phyloP scores from a whole-genome alignment of 1,140 invertebrate species.

The Drosophila athabasca region DNA sequence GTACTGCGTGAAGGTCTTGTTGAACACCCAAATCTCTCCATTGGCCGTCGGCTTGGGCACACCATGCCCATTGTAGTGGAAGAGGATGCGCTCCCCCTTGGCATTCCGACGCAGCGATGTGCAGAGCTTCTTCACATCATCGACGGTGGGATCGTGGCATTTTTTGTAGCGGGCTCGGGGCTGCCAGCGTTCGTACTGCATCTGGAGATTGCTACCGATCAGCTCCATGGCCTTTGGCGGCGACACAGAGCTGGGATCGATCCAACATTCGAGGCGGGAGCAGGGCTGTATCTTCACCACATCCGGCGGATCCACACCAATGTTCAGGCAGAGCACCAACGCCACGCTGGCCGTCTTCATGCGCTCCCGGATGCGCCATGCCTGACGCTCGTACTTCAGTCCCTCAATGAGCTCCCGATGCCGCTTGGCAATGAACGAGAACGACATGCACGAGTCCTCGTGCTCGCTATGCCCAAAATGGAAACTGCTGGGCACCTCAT shows the following conservation, averaged over 20 bases:
- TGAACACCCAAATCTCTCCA: constrained; percentile 99
- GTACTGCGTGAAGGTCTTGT: constrained; percentile 99
- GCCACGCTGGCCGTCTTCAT: constrained; percentile 99
- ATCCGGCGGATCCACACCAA: constrained; percentile 99
- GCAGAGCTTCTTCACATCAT: constrained; percentile 99
- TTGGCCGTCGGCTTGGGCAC: constrained; percentile 99
- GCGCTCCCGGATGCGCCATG: constrained; percentile 83
- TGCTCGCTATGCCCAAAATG: constrained; percentile 13
- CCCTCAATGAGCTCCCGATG: constrained; percentile 69
- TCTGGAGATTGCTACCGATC: constrained; percentile 96
- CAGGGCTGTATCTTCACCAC: constrained; percentile 98
- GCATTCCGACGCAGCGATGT: constrained; percentile 97
- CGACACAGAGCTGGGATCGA: constrained; percentile 94
- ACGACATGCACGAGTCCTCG: constrained; percentile 36
- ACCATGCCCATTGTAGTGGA: constrained; percentile 99
- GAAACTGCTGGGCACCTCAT: constrained; percentile 21
- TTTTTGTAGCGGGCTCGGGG: constrained; percentile 98
- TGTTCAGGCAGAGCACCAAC: constrained; percentile 98
- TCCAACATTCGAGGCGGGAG: constrained; percentile 98
- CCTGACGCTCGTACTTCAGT: constrained; percentile 45
- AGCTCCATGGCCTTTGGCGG: constrained; percentile 97
- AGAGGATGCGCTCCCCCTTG: constrained; percentile 99
- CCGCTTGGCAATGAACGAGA: constrained; percentile 74
- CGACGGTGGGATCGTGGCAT: constrained; percentile 97
- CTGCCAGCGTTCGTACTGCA: constrained; percentile 99